These are phyloP conservation scores for Platanista minor DNA, from an alignment of 2,113 vertebrate species.

Conservation along the genomic window DNA sequence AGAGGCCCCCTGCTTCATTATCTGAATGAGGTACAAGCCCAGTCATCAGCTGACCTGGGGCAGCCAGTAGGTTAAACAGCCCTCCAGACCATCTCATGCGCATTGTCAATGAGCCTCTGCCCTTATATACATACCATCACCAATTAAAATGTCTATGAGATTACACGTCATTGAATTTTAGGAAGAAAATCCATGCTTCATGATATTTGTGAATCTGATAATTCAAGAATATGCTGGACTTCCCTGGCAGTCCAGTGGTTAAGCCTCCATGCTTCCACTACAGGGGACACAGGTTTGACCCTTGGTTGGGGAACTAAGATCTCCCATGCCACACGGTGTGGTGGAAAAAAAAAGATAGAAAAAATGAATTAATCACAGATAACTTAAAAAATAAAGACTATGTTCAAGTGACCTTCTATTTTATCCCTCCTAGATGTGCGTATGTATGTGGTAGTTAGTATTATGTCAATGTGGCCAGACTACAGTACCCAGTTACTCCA, in stretches of 20 bases:
- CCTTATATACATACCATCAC: background rate
- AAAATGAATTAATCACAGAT: too few relatives aligned
- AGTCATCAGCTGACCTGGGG: background rate
- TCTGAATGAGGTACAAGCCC: background rate
- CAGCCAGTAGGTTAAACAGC: background rate
- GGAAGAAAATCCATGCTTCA: background rate
- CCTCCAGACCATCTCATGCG: accelerated
- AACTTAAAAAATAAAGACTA: background rate
- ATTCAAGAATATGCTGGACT: background rate
- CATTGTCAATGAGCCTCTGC: background rate
- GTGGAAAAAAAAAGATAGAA: too few relatives aligned
- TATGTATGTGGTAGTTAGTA: background rate
- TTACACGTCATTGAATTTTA: background rate
- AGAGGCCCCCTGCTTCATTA: background rate
- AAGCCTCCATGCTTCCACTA: too few relatives aligned
- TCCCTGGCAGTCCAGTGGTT: too few relatives aligned
- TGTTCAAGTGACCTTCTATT: background rate
- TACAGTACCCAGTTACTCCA: background rate
- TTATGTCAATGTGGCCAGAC: too few relatives aligned
- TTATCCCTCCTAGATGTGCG: background rate
- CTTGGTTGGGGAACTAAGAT: too few relatives aligned
- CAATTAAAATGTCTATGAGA: too few relatives aligned
- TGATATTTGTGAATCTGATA: background rate
- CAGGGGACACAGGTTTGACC: too few relatives aligned
- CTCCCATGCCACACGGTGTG: accelerated